These are phyloP conservation scores for Odiellus spinosus DNA, from an alignment of 2,888 invertebrate species.

Conservation along the genomic window DNA sequence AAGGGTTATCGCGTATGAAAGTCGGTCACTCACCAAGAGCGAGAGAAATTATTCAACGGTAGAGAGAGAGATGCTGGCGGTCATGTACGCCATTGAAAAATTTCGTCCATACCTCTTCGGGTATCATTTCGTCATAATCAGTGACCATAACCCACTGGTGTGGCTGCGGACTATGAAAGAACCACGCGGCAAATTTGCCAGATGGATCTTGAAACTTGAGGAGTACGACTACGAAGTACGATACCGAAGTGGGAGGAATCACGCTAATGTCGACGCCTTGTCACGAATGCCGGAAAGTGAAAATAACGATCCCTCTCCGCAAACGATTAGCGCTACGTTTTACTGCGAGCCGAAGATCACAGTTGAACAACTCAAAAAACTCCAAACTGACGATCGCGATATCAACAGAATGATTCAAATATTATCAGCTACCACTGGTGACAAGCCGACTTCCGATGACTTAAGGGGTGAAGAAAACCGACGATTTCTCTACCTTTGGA, in stretches of 20 bases:
- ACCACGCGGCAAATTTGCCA: slow-evolving; percentile 29
- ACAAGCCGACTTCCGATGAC: no score
- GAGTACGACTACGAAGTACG: slow-evolving; percentile 27
- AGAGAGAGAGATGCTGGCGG: slow-evolving; percentile 30
- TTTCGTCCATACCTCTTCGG: slow-evolving; percentile 31
- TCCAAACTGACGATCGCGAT: no score
- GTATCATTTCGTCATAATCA: slow-evolving; percentile 25
- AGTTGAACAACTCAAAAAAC: no score
- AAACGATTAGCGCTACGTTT: no score
- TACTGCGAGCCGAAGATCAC: no score
- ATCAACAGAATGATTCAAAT: no score
- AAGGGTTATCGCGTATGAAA: slow-evolving; percentile 19
- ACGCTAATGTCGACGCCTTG: slow-evolving; percentile 30
- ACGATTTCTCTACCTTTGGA: no score
- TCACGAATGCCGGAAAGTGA: slow-evolving; percentile 22
- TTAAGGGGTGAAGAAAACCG: no score
- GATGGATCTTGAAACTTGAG: slow-evolving; percentile 33
- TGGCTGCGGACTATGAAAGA: slow-evolving; percentile 32
- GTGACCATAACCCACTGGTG: slow-evolving; percentile 35
- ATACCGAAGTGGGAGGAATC: slow-evolving; percentile 29
- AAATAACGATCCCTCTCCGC: no score
- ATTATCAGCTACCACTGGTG: no score
- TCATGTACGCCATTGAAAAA: slow-evolving; percentile 28
- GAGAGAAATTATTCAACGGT: slow-evolving; percentile 28
- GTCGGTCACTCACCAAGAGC: not conserved